Evolutionary conservation across 2,797 vertebrate genomes (phyloP), one percentile per base, ranked within the genome.

Genomic region (Anolis apletophallus): DNA sequence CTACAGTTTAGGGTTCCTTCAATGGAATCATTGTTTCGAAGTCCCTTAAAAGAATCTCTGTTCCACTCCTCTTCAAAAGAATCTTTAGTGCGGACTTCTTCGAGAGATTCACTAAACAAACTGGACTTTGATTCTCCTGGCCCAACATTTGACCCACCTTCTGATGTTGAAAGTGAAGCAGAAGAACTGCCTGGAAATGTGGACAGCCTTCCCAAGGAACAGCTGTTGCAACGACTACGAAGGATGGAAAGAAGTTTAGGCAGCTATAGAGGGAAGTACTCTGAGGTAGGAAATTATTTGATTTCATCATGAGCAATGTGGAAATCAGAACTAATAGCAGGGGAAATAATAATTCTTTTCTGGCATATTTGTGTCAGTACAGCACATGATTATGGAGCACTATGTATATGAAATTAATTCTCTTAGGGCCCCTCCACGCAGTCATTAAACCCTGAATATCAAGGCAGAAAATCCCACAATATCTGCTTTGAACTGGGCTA

Each of bases 1-100:
- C 97, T 99, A 72, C 98, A 99, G 92, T 96, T 99, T 83, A 97
- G 96, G 81, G 98, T 99, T 81, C 97, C 98, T 59, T 99, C 98
- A 0, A 88, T 99, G 97, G 99, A 99, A 95, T 98, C 98, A 50
- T 91, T 99, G 92, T 97, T 99, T 91, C 97, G 97, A 52, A 97
- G 97, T 77, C 97, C 98, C 0, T 94, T 97, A 52, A 98, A 97
- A 71, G 97, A 99, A 87, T 97, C 95, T 69, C 94, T 99, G 4
- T 98, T 98, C 88, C 96, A 95, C 84, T 98, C 97, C 61, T 94
- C 97, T 59, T 99, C 98, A 0, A 98, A 97, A 95, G 98, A 99
- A 89, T 98, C 95, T 88, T 95, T 99, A 85, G 96, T 97, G 46
- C 97, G 96, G 85, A 98, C 97, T 26, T 93, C 97, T 26, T 99